Evolutionary conservation across 2,888 invertebrate genomes (phyloP), one percentile per base, ranked within the genome.

Genomic region (Drosophila pegasa): DNA sequence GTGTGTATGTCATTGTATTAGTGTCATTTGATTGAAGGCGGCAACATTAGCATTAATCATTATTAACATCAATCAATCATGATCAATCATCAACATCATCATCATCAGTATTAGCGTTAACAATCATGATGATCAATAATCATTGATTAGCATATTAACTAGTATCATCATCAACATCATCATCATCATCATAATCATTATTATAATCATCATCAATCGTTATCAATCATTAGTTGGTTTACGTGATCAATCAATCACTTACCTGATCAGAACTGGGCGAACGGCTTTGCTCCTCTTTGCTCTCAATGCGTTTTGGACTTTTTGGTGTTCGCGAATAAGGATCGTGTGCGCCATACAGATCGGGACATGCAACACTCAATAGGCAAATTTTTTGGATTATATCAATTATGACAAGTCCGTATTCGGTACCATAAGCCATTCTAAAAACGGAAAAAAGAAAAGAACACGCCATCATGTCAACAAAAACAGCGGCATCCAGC

Each of bases 351-450:
- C 96, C 97, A 94, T 98, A 98, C 81, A 99, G 94, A 93, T 98
- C 98, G 84, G 96, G 95, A 83, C 98, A 96, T 80, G 96, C 96
- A 92, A 98, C 95, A 93, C 97, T 98, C 80, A 97, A 94, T 90
- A 99, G 94, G 92, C 97, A 96, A 77, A 95, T 94, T 93, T 97
- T 97, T 93, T 98, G 98, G 91, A 97, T 94, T 93, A 97, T 95
- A 94, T 99, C 99, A 91, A 98, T 95, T 93, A 99, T 96, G 92
- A 98, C 98, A 92, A 99, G 94, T 88, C 99, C 98, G 88, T 96
- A 96, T 93, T 99, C 98, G 92, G 98, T 98, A 89, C 99, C 99
- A 94, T 98, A 99, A 90, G 98, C 97, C 95, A 99, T 95, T 92
- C 99, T 99, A 93, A 89, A 85, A 87, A 55, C 65, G 59, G 66